phyloP scores from a whole-genome alignment of 2,113 vertebrate species.

The Crotophaga sulcirostris region DNA sequence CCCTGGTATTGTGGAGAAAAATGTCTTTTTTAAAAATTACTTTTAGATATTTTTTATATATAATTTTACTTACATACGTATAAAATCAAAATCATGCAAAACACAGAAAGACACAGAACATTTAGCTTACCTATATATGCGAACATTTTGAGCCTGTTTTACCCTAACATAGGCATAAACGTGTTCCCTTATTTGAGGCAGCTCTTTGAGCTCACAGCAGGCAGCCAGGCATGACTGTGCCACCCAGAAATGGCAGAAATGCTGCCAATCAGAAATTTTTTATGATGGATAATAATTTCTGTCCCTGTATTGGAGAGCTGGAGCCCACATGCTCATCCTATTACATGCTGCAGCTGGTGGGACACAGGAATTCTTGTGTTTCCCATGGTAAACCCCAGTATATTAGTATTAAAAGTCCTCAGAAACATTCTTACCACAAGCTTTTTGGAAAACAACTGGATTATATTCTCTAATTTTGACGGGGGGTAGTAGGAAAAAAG shows the following conservation, averaged over 20 bases:
- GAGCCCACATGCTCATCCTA: background rate
- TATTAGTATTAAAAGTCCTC: background rate
- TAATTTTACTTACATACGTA: background rate
- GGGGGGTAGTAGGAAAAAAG: background rate
- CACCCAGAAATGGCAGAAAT: background rate
- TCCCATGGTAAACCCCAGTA: background rate
- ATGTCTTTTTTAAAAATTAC: too few relatives aligned
- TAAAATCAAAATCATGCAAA: background rate
- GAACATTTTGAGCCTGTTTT: background rate
- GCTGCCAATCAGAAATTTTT: background rate
- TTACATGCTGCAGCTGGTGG: background rate
- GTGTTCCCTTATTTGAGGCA: background rate
- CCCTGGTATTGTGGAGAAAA: background rate
- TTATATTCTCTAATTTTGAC: background rate
- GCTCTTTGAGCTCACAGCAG: fast-evolving
- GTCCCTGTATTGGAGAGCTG: background rate
- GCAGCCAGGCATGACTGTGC: background rate
- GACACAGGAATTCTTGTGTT: background rate
- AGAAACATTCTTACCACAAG: background rate
- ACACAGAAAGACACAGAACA: background rate
- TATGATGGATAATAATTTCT: background rate
- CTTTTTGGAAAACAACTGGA: background rate
- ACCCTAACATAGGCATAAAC: background rate
- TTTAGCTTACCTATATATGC: background rate
- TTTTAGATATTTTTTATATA: background rate